Conservation (phyloP, 2,888 invertebrate genomes). For the Keiferia lycopersicella region DNA sequence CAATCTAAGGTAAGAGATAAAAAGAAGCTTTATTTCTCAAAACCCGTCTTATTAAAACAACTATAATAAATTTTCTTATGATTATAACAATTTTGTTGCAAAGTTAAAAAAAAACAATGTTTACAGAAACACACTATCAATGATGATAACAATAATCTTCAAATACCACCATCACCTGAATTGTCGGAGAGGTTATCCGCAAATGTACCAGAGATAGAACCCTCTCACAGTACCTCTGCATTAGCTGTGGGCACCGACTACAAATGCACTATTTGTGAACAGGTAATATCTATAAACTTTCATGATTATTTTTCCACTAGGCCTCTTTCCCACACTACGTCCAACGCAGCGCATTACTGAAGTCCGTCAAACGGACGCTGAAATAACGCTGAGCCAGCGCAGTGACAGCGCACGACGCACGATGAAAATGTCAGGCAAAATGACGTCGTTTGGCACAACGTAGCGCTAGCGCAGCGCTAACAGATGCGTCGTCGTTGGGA, state of each 20-base stretch:
- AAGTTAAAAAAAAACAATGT: neutral
- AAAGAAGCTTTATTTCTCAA: too few species aligned
- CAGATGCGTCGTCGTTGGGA: too few species aligned
- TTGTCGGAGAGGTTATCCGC: slow-evolving; percentile 26
- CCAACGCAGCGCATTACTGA: too few species aligned
- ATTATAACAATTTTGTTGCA: neutral
- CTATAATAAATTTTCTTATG: neutral
- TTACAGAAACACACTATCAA: slow-evolving; percentile 46
- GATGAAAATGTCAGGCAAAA: too few species aligned
- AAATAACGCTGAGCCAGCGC: too few species aligned
- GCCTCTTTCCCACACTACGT: too few species aligned
- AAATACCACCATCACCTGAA: slow-evolving; percentile 29
- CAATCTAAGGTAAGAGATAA: neutral
- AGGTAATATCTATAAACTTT: slow-evolving; percentile 42
- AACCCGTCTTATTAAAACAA: neutral
- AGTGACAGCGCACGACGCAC: too few species aligned
- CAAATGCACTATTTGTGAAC: slow-evolving; percentile 55
- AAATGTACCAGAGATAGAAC: slow-evolving; percentile 28
- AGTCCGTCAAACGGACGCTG: too few species aligned
- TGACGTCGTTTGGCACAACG: too few species aligned
- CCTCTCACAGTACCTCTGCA: slow-evolving; percentile 18
- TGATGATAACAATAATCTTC: slow-evolving; percentile 57
- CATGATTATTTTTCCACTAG: neutral
- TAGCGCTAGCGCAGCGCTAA: too few species aligned
- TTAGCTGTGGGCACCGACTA: slow-evolving; percentile 37